Base-by-base conservation (phyloP, 1,140 invertebrate species). In the Potamilus streckersoni region DNA sequence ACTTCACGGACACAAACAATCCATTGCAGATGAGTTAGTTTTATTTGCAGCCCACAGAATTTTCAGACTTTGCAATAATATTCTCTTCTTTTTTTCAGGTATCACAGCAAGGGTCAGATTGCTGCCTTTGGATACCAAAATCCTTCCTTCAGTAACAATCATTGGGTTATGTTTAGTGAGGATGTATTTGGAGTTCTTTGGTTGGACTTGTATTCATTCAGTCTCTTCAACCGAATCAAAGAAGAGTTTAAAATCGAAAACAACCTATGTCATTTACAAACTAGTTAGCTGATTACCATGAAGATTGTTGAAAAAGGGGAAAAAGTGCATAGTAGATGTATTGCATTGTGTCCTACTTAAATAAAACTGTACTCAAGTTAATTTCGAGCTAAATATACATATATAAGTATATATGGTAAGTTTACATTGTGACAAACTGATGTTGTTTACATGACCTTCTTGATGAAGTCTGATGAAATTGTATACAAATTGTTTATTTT, bases 121-220 rank as follows among this genome's bases (percentile, higher is more conserved):
- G 85, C 86, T 23, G 82, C 73, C 0, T 75, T 84, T 58, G 82
- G 83, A 23, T 88, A 82, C 69, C 79, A 62, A 3, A 81, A 84
- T 58, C 83, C 85, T 19, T 77, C 78, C 4, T 80, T 80, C 58
- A 83, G 73, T 19, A 64, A 57, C 17, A 83, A 79, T 11, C 85
- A 88, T 38, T 88, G 82, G 74, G 79, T 88, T 19, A 76, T 88
- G 17, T 88, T 88, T 74, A 74, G 81, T 69, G 84, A 86, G 69
- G 77, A 88, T 78, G 73, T 73, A 11, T 88, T 88, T 72, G 87
- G 85, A 20, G 85, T 88, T 71, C 59, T 88, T 0, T 88, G 86
- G 86, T 62, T 88, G 55, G 80, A 85, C 59, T 69, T 88, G 17
- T 14, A 62, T 13, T 69, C 65, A 17, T 73, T 80, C 60, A 75